Conservation (phyloP, 2,113 vertebrate species). For the Numenius arquata region DNA sequence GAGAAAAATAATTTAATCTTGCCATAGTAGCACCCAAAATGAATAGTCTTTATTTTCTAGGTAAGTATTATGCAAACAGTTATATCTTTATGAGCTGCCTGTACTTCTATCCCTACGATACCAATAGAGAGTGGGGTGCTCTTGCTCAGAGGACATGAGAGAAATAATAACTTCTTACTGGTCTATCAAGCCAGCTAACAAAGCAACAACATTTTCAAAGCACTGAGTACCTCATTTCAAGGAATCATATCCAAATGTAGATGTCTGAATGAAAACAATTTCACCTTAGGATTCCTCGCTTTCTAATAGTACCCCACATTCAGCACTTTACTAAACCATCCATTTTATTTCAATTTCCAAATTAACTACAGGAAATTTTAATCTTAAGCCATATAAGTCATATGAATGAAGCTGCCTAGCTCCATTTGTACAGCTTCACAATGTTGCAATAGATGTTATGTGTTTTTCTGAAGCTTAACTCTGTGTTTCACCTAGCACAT, state of each 20-base stretch:
- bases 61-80: background rate
- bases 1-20: slow-evolving; percentile 26
- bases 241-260: background rate
- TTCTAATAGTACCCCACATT: background rate
- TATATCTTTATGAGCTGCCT: background rate
- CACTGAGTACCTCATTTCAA: background rate
- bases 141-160: background rate
- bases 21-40: background rate
- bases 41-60: background rate
- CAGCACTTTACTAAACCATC: background rate
- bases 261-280: background rate
- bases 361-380: background rate
- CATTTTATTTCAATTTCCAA: background rate
- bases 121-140: background rate
- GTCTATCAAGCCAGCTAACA: background rate
- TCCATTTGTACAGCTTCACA: background rate
- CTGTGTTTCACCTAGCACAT: background rate
- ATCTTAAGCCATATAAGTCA: background rate
- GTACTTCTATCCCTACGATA: background rate
- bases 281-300: background rate
- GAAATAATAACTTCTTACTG: background rate
- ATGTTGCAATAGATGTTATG: background rate
- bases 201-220: background rate
- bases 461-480: background rate
- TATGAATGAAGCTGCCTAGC: background rate